Percentiles rank a stretch among this genome's conserved stretches.
phyloP scores from a whole-genome alignment of 2,888 invertebrate species.

The Nasonovia ribisnigri region DNA sequence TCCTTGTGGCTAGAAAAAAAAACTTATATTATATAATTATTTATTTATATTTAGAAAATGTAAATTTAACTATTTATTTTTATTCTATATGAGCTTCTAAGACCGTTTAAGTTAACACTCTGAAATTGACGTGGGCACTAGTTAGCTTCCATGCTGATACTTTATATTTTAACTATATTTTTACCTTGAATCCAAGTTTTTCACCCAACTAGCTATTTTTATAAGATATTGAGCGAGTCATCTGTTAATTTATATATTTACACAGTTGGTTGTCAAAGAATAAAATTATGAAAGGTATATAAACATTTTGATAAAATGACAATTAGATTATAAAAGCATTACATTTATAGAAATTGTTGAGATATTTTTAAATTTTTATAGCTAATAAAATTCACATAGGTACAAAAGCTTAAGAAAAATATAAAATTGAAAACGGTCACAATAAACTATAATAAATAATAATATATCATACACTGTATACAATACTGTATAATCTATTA shows the following conservation, averaged over 20 bases:
- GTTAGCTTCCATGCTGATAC: background rate
- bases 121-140: background rate
- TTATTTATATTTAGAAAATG: background rate
- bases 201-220: background rate
- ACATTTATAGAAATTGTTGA: background rate
- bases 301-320: no score
- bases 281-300: no score
- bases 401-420: background rate
- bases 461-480: no score
- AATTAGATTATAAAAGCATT: no score
- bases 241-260: no score
- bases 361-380: background rate
- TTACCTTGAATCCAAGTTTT: background rate
- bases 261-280: no score
- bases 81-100: background rate
- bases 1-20: slow-evolving; percentile 12
- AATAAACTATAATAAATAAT: background rate
- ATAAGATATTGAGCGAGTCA: background rate
- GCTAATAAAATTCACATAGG: background rate
- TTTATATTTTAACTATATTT: background rate
- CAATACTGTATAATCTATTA: no score
- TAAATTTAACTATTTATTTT: background rate
- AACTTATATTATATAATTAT: background rate
- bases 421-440: background rate
- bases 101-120: background rate